A percentile compares a stretch with the other conserved stretches of the same genome.
Evolutionary conservation across 2,113 vertebrate species (phyloP).

Genomic region (Sarotherodon lohbergeri): DNA sequence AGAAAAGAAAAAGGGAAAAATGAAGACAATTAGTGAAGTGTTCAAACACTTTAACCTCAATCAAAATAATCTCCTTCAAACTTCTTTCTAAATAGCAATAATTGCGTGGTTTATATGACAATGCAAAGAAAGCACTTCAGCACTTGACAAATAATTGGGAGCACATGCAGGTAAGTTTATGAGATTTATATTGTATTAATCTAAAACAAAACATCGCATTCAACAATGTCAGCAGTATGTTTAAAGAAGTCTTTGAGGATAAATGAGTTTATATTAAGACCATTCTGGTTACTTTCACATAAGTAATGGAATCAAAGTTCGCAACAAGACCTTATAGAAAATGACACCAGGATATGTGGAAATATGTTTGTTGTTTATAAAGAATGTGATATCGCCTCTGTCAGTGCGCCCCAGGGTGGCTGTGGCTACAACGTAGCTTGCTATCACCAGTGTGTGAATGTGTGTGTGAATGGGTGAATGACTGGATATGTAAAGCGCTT

Average conservation of each 20-base stretch:
- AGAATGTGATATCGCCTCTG: not conserved
- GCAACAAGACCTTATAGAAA: not conserved
- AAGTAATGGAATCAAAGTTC: not conserved
- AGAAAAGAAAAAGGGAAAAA: not conserved
- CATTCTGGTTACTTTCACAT: not conserved
- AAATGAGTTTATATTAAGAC: not conserved
- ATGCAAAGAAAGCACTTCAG: not conserved
- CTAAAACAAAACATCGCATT: not conserved
- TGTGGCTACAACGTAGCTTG: too few species aligned
- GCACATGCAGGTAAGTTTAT: not conserved
- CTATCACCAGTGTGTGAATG: too few species aligned
- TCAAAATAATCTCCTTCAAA: not conserved
- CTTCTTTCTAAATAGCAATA: not conserved
- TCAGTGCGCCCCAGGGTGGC: too few species aligned
- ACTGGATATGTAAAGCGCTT: too few species aligned
- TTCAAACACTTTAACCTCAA: not conserved
- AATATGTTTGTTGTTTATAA: not conserved
- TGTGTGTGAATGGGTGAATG: too few species aligned
- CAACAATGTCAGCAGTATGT: not conserved
- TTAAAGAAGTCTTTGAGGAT: not conserved
- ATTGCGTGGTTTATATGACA: not conserved
- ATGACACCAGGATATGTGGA: not conserved
- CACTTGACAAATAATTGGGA: not conserved
- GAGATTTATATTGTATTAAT: not conserved
- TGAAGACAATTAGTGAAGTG: not conserved